A percentile compares a stretch with the other conserved stretches of the same genome.
phyloP scores from a whole-genome alignment of 1,140 invertebrate species.

The Oncopodura yosiiana region DNA sequence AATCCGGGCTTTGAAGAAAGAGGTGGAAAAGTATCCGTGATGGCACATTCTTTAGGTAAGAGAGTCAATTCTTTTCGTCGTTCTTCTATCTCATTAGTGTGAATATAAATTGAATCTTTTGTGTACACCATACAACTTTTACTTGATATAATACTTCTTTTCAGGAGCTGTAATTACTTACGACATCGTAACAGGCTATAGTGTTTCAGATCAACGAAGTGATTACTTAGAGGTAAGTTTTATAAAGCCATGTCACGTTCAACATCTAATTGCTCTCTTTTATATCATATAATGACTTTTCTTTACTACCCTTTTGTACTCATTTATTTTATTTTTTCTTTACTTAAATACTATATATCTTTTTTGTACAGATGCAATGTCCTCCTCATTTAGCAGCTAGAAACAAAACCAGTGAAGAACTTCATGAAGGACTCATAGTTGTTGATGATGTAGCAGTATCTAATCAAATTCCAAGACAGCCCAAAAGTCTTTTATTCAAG shows the following conservation, averaged over 20 bases:
- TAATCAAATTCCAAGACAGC: conserved; percentile 38
- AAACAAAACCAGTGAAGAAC: conserved; percentile 1
- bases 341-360: background rate
- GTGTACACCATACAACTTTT: too few relatives aligned
- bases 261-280: background rate
- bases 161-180: conserved; percentile 69
- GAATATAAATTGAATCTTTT: too few relatives aligned
- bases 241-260: background rate
- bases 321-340: background rate
- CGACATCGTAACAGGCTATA: conserved; percentile 60
- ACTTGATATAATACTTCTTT: too few relatives aligned
- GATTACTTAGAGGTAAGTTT: conserved; percentile 3
- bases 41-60: conserved; percentile 67
- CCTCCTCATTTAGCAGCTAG: background rate
- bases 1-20: conserved; percentile 56
- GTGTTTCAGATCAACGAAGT: background rate
- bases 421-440: conserved; percentile 5
- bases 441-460: conserved; percentile 8
- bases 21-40: conserved; percentile 56
- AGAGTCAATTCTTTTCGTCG: too few relatives aligned
- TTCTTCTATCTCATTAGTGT: too few relatives aligned
- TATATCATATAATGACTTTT: background rate
- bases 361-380: background rate
- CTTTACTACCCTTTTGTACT: too few relatives aligned
- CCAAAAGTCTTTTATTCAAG: conserved; percentile 38